A percentile compares a stretch with the other conserved stretches of the same genome.
phyloP scores from a whole-genome alignment of 2,888 invertebrate species.

The Plebejus argus region DNA sequence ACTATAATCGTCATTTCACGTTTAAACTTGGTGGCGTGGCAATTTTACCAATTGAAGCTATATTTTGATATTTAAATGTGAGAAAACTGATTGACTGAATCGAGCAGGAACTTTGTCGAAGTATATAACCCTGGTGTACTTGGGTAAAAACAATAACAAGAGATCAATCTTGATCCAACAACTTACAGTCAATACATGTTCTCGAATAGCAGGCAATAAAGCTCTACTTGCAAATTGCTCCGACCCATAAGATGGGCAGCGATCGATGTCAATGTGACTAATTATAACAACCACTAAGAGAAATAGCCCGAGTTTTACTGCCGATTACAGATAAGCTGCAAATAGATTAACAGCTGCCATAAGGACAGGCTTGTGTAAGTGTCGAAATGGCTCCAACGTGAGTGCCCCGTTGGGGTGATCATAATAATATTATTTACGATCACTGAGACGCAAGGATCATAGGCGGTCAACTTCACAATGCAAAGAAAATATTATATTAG shows the following conservation, averaged over 20 bases:
- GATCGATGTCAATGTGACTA: constrained; percentile 49
- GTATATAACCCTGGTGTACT: not conserved
- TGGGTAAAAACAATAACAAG: not conserved
- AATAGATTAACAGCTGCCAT: constrained; percentile 39
- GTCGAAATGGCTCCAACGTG: not conserved
- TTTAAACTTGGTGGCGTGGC: not conserved
- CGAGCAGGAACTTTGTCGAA: too few species aligned
- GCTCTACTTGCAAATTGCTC: constrained; percentile 13
- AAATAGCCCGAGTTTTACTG: constrained; percentile 46
- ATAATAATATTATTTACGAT: not conserved
- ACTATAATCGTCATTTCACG: not conserved
- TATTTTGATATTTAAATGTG: not conserved
- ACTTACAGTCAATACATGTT: constrained; percentile 3
- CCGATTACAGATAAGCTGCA: constrained; percentile 47
- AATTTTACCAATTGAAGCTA: not conserved
- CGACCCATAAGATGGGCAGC: constrained; percentile 36
- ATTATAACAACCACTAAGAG: constrained; percentile 48
- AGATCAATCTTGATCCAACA: not conserved
- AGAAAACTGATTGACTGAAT: too few species aligned
- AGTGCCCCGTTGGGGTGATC: not conserved
- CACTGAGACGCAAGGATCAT: not conserved
- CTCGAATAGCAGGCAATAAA: not conserved
- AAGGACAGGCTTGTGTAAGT: not conserved
- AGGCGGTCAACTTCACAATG: too few species aligned
- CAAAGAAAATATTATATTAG: too few species aligned